Percentiles rank a stretch among this genome's conserved stretches.
phyloP scores from a whole-genome alignment of 2,113 vertebrate genomes.

The Anser brachyrhynchus region DNA sequence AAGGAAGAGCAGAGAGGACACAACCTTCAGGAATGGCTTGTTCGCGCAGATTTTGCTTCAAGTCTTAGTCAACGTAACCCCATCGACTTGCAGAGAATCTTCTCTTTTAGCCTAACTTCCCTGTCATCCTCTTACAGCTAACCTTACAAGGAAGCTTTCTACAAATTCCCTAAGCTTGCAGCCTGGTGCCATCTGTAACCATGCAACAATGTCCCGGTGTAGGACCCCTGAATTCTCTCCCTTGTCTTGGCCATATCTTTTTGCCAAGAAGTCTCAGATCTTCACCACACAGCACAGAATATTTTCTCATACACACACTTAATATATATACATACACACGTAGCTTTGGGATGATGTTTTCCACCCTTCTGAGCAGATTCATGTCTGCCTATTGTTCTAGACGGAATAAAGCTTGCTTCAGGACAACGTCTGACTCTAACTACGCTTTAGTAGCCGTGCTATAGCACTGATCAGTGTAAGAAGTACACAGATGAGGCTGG shows the following conservation, averaged over 20 bases:
- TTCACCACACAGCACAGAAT: neutral
- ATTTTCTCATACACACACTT: neutral
- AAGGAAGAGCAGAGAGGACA: slow-evolving; percentile 19
- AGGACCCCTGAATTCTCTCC: neutral
- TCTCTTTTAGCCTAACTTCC: neutral
- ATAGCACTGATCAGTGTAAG: neutral
- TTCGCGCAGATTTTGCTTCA: neutral
- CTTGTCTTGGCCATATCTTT: neutral
- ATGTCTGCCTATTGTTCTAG: neutral
- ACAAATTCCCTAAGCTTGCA: neutral
- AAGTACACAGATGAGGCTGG: fast-evolving
- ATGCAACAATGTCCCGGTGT: fast-evolving
- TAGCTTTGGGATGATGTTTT: neutral
- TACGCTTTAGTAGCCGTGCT: neutral
- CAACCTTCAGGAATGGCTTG: neutral
- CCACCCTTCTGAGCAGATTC: neutral
- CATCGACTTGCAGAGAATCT: neutral
- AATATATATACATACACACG: fast-evolving
- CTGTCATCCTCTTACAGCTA: neutral
- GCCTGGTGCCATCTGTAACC: neutral
- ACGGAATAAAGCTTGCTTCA: neutral
- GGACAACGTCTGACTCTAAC: neutral
- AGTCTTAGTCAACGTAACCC: neutral
- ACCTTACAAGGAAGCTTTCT: neutral
- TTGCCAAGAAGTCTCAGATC: neutral